Base-by-base conservation (phyloP, 2,797 vertebrate species). In the Chiroxiphia lanceolata region DNA sequence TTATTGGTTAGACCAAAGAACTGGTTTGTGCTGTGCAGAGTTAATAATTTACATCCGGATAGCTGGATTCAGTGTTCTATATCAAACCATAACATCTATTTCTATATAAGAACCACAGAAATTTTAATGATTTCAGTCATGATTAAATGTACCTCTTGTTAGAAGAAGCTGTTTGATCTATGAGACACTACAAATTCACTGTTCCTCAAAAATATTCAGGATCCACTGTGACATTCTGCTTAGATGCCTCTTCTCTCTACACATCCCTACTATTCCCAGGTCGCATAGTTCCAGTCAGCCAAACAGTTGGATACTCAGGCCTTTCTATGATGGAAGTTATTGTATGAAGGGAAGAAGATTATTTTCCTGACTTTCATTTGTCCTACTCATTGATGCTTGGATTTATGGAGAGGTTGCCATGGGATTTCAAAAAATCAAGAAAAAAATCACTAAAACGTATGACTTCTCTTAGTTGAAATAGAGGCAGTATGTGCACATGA, bases 301-400 rank as follows among this genome's bases (percentile, higher is more conserved):
- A 1, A 77, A 74, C 4, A 8, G 10, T 15, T 74, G 36, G 16
- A 22, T 0, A 0, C 13, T 26, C 36, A 51, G 14, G 11, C 36
- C 31, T 92, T 92, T 86, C 25, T 88, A 2, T 50, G 44, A 38
- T 1, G 5, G 11, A 81, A 33, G 5, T 60, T 72, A 40, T 48
- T 60, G 5, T 20, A 34, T 4, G 23, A 9, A 60, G 14, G 14
- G 18, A 26, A 81, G 65, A 93, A 67, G 18, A 34, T 25, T 16
- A 13, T 48, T 1, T 77, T 81, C n/a, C 34, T 87, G 21, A 53
- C 14, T 78, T 78, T 40, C 3, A 2, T 74, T 79, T 87, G 38
- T 42, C 20, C 34, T 87, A 3, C 15, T 82, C 15, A 13, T 34
- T 25, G 57, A 54, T 15, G 6, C 17, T 61, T 82, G 47, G 48